These are phyloP conservation scores for Camponotus fellah DNA, from an alignment of 2,888 invertebrate genomes.

Conservation along the genomic window DNA sequence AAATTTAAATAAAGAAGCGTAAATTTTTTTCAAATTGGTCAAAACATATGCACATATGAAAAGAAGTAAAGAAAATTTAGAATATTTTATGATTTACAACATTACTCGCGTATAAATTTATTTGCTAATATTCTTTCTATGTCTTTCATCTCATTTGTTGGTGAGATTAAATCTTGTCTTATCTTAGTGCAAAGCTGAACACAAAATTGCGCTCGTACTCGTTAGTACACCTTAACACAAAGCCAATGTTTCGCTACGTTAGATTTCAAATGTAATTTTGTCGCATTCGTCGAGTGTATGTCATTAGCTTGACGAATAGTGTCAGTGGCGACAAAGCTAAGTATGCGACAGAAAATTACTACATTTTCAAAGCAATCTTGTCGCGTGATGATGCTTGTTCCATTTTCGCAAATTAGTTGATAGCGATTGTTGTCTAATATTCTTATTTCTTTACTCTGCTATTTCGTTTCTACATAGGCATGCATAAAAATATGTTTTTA, in stretches of 20 bases:
- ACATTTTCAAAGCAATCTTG: slow-evolving; percentile 5
- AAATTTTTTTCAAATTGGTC: background rate
- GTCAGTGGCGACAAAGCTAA: slow-evolving; percentile 38
- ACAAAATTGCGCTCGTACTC: slow-evolving; percentile 24
- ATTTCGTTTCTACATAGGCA: background rate
- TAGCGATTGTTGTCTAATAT: background rate
- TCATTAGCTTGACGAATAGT: slow-evolving; percentile 44
- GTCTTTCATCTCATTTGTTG: background rate
- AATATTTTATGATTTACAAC: background rate
- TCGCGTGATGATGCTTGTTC: background rate
- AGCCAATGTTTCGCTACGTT: slow-evolving; percentile 32
- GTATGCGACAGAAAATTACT: slow-evolving; percentile 3
- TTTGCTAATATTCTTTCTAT: slow-evolving; percentile 26
- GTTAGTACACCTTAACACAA: slow-evolving; percentile 40
- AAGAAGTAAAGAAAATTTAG: background rate
- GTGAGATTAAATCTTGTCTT: slow-evolving; percentile 33
- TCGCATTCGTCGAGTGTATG: slow-evolving; percentile 27
- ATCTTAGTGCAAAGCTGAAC: background rate
- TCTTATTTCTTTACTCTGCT: background rate
- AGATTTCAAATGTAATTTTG: slow-evolving; percentile 43
- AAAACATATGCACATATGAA: slow-evolving; percentile 1
- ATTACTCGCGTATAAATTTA: background rate
- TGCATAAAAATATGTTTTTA: background rate
- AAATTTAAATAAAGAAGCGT: background rate
- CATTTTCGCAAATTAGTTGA: slow-evolving; percentile 30